Base-by-base conservation (phyloP, 2,113 vertebrate species). In the Nanorana parkeri region DNA sequence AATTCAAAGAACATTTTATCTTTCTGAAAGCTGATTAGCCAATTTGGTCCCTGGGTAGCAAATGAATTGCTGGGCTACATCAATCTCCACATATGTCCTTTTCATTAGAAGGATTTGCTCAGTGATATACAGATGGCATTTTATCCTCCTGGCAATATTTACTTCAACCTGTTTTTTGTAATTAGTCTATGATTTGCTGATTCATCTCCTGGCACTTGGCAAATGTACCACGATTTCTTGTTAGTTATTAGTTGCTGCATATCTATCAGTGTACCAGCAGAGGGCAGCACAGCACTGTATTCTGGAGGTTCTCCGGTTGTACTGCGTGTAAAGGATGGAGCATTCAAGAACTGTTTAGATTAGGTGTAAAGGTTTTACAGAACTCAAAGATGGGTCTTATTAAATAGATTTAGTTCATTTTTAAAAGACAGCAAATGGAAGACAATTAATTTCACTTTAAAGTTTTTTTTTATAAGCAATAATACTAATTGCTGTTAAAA, bases 281-380 rank as follows among this genome's bases (percentile, higher is more conserved):
- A 90, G 92, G 93, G 91, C 92, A 90, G 90, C 89, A 79, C 86
- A 89, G 78, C 91, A 84, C 89, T 86, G 87, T 3, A 6, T 32
- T 89, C 88, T 13, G 65, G 60, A 1, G 28, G 17, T 10, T 32
- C 13, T 47, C 6, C 8, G 0, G 41, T 47, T 47, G 1, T 47
- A 47, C 41, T 47, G 41, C 8, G 10, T 6, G 10, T 6, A 41
- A 6, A 41, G 41, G 13, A 47, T 47, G 13, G 13, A 47, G 41
- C 4, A 6, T 41, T 6, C 1, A 41, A 41, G 41, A 6, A 41
- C 41, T 47, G 41, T 10, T 47, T 10, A 47, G 41, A 15, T 6
- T 47, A 47, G 41, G 41, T 47, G 41, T 15, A 47, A 47, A 1
- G 8, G 10, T 6, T 47, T 47, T 47, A 47, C 11, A 47, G 41